Evolutionary conservation across 2,113 vertebrate species (phyloP).

Genomic region (Ginglymostoma cirratum): DNA sequence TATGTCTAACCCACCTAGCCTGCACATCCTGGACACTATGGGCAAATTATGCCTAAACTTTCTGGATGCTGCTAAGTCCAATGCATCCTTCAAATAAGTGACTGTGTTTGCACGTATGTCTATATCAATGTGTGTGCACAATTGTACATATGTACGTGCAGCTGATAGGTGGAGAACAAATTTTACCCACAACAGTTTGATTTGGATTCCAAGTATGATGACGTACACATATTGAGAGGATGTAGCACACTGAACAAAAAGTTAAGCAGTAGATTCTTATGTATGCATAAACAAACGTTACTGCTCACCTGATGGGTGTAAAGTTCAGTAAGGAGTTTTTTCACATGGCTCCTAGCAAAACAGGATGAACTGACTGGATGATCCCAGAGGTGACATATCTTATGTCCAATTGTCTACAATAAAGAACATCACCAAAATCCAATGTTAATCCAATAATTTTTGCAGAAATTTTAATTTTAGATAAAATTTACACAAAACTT

Average conservation of each 20-base stretch:
- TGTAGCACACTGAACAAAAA: background rate
- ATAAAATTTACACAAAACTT: background rate
- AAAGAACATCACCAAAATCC: constrained; percentile 41
- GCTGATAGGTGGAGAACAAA: background rate
- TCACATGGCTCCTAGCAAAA: constrained; percentile 74
- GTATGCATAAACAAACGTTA: background rate
- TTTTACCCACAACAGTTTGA: background rate
- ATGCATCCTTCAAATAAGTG: background rate
- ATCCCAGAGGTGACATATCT: constrained; percentile 73
- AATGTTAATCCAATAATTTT: background rate
- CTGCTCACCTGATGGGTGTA: constrained; percentile 62
- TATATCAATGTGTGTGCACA: too few relatives aligned
- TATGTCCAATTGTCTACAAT: constrained; percentile 64
- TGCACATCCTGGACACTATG: too few relatives aligned
- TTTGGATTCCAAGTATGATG: background rate
- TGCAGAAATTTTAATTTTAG: background rate
- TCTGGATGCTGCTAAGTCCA: background rate
- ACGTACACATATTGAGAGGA: background rate
- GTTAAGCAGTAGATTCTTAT: background rate
- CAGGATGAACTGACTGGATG: constrained; percentile 74
- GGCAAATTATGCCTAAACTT: background rate
- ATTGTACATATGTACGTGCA: background rate
- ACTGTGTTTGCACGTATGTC: background rate
- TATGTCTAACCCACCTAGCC: too few relatives aligned
- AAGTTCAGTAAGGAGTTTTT: constrained; percentile 61